Percentiles rank a stretch among this genome's conserved stretches.
Evolutionary conservation across 2,888 invertebrate species (phyloP).

Genomic region (Zaprionus bogoriensis): DNA sequence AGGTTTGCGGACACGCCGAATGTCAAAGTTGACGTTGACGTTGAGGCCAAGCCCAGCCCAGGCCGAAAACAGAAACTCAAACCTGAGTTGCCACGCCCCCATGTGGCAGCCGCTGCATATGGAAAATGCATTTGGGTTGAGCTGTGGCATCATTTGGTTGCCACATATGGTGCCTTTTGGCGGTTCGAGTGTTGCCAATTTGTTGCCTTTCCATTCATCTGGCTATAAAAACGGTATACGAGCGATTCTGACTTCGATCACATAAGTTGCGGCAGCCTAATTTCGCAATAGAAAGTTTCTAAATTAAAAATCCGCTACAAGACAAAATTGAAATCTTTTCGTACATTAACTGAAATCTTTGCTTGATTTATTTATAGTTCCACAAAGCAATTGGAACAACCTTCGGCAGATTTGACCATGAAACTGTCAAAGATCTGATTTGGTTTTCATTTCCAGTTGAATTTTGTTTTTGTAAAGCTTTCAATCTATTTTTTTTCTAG

Average conservation of each 20-base stretch:
- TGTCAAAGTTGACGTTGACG: conserved; percentile 77
- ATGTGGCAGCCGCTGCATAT: conserved; percentile 33
- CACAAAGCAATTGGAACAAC: background rate
- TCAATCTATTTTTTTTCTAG: too few species aligned
- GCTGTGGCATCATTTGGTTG: conserved; percentile 52
- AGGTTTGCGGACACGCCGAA: conserved; percentile 28
- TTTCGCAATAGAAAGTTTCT: background rate
- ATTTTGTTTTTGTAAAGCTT: too few species aligned
- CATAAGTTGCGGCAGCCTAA: too few species aligned
- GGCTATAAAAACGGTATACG: background rate
- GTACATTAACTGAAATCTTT: too few species aligned
- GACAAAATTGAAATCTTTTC: background rate
- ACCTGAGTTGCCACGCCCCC: too few species aligned
- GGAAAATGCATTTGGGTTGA: conserved; percentile 54
- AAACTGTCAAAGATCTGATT: too few species aligned
- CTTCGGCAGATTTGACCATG: too few species aligned
- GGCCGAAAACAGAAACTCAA: background rate
- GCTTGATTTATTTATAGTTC: background rate
- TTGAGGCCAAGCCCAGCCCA: conserved; percentile 38
- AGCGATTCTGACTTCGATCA: background rate
- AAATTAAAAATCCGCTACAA: background rate
- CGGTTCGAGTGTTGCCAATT: conserved; percentile 4
- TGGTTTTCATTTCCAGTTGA: too few species aligned
- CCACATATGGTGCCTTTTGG: conserved; percentile 19
- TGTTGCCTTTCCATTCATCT: background rate